Evolutionary conservation across 2,113 vertebrate genomes (phyloP).

Genomic region (Sprattus sprattus): DNA sequence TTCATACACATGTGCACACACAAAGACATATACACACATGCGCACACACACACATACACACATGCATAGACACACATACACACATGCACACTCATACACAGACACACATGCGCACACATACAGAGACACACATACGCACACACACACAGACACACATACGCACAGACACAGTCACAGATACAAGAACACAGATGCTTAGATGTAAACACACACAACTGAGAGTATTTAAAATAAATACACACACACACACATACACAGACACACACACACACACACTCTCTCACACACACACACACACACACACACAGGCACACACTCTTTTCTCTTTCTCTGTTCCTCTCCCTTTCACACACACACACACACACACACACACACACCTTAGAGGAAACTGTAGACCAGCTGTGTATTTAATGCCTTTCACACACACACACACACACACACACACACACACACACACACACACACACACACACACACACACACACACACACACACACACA

Average conservation of each 20-base stretch:
- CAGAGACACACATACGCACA: slow-evolving; percentile 19
- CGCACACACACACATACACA: slow-evolving; percentile 19
- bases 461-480: background rate
- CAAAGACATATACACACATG: background rate
- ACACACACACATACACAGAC: too few species aligned
- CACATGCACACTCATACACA: background rate
- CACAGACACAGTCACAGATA: background rate
- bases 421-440: slow-evolving; percentile 3
- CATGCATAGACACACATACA: slow-evolving; percentile 8
- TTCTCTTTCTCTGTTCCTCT: too few species aligned
- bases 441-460: slow-evolving; percentile 51
- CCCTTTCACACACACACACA: background rate
- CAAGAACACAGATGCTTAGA: too few species aligned
- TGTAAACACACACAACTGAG: too few species aligned
- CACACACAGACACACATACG: slow-evolving; percentile 19
- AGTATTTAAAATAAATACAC: too few species aligned
- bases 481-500: slow-evolving; percentile 42
- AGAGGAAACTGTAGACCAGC: slow-evolving; percentile 72
- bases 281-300: background rate
- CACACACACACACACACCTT: slow-evolving; percentile 62
- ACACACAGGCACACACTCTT: too few species aligned
- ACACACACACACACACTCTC: background rate
- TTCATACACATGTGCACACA: too few species aligned
- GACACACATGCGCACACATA: background rate
- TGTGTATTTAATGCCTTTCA: slow-evolving; percentile 61